These are phyloP conservation scores for Pseudorectes ferrugineus DNA, from an alignment of 2,113 vertebrate genomes.

Conservation along the genomic window DNA sequence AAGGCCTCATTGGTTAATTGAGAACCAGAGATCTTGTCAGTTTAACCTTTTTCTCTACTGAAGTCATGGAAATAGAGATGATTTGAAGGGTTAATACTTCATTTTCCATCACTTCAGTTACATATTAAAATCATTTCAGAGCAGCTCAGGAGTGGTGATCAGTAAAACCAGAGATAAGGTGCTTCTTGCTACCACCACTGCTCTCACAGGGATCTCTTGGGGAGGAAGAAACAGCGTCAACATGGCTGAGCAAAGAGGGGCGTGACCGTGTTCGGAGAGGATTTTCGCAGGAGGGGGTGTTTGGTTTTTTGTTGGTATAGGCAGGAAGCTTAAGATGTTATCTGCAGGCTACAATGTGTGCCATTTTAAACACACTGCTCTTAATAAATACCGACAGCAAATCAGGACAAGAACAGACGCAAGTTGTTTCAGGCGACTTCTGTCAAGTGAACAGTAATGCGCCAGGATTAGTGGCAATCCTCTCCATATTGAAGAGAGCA, in stretches of 20 bases:
- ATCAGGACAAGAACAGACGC: constrained; percentile 67
- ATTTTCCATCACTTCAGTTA: background rate
- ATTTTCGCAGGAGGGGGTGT: background rate
- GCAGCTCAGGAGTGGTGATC: background rate
- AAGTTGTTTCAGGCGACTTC: constrained; percentile 69
- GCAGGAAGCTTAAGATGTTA: constrained; percentile 59
- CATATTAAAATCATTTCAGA: background rate
- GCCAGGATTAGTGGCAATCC: constrained; percentile 64
- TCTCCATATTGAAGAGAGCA: constrained; percentile 66
- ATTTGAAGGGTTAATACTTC: background rate
- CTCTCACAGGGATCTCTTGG: background rate
- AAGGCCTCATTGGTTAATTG: background rate
- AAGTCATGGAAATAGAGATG: background rate
- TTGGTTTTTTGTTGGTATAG: constrained; percentile 27
- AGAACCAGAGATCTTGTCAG: background rate
- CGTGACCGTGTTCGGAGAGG: constrained; percentile 14
- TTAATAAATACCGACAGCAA: constrained; percentile 70
- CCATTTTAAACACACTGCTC: constrained; percentile 62
- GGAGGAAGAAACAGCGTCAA: background rate
- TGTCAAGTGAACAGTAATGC: constrained; percentile 70
- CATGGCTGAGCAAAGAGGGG: background rate
- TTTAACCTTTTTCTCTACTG: background rate
- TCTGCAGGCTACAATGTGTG: constrained; percentile 61
- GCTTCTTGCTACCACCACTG: background rate
- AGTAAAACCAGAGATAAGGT: background rate